Evolutionary conservation across 2,888 invertebrate genomes (phyloP), one percentile per base, ranked within the genome.

Genomic region (Eilema caniola): DNA sequence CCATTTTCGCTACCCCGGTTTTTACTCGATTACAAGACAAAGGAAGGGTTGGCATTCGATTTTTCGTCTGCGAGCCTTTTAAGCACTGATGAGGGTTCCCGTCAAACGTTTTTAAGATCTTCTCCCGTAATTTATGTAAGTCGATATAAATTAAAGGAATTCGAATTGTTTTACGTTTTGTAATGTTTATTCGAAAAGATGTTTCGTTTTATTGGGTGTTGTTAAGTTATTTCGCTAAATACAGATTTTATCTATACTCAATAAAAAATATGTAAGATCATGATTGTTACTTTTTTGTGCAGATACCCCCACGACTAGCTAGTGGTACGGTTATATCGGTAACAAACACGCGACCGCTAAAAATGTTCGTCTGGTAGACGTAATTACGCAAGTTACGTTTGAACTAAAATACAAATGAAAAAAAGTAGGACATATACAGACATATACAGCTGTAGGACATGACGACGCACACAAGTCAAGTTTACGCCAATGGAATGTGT

Each of bases 21-120:
- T 71, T 76, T 65, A 80, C 63, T 76, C 71, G 71, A 80, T 80
- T 76, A 79, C 62, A 61, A 73, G 73, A 71, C 73, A 77, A 76
- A 69, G 77, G 72, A 57, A 66, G 28, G 62, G 63, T 63, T 66
- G 72, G 41, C 57, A 56, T 78, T 70, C 76, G 74, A 78, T 76
- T 80, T 76, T 56, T 63, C 28, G 41, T 63, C 41, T 31, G 24
- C 24, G 62, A 37, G 64, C 72, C n/a, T 57, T 66, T 65, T 69
- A 68, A 66, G 60, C 20, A 37, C 25, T 64, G 62, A 62, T 60
- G 24, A 64, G 53, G 33, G 53, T 65, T 53, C 25, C 28, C 47
- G 47, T 33, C 23, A 25, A 59, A 47, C 28, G 37, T 64, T 64
- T 28, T 28, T 23, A 33, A 28, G 25, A 64, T 31, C 20, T 24